These are phyloP conservation scores for Neofelis nebulosa DNA, from an alignment of 2,113 vertebrate genomes.

Conservation along the genomic window DNA sequence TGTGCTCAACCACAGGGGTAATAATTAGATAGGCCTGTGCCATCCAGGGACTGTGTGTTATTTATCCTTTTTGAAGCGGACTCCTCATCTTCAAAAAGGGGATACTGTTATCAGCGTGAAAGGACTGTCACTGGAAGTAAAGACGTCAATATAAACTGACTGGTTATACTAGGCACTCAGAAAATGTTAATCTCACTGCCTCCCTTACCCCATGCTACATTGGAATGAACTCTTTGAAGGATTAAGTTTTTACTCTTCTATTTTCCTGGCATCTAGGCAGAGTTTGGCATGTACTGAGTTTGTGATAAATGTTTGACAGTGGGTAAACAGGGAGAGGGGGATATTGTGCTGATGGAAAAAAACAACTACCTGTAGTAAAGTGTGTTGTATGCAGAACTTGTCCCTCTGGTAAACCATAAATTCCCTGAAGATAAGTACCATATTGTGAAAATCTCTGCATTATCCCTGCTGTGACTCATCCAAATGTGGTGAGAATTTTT, in stretches of 20 bases:
- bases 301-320: background rate
- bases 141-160: background rate
- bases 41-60: background rate
- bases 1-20: background rate
- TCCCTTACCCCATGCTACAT: background rate
- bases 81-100: background rate
- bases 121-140: background rate
- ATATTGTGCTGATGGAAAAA: background rate
- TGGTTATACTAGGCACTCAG: background rate
- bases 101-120: background rate
- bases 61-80: background rate
- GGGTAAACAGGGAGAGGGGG: background rate
- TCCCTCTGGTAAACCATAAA: background rate
- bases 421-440: background rate
- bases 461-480: background rate
- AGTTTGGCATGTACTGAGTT: background rate
- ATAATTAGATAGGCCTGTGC: background rate
- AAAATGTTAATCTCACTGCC: background rate
- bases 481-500: background rate
- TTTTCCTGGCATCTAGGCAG: background rate
- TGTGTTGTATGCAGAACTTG: background rate
- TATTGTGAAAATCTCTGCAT: background rate
- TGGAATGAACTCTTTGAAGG: conserved; percentile 17
- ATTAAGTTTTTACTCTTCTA: background rate
- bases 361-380: background rate